Evolutionary conservation across 2,113 vertebrate species (phyloP), one percentile per base, ranked within the genome.

Genomic region (Alethe castanea): DNA sequence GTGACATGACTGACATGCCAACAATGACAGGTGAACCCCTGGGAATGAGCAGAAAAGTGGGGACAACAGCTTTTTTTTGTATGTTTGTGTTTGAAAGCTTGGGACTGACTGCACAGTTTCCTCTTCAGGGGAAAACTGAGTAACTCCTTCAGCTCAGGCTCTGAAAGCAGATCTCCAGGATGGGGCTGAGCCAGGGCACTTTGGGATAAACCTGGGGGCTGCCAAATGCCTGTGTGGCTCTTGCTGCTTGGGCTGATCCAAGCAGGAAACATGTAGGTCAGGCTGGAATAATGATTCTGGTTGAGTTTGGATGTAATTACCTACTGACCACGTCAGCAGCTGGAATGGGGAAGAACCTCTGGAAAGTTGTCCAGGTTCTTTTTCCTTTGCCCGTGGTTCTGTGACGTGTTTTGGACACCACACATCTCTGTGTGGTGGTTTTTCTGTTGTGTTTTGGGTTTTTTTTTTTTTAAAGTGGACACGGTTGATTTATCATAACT

Each of bases 1-100:
- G 12, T 14, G 52, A 12, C 6, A 1, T 3, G 14, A 9, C 19
- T 80, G 74, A 12, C 17, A 3, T 29, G n/a, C 18, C 61, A 54
- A 0, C 14, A 8, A 0, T 20, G 69, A 3, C 15, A 17, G 13
- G 19, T 42, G 29, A 61, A 28, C 3, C 29, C 6, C 14, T 4
- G 45, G 38, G 33, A 70, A 29, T 2, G 66, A n/a, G 14, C 20
- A 8, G 31, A 13, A 2, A 33, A 40, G 5, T 2, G 19, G 6
- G 8, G 35, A 9, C 33, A 16, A 6, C 23, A 60, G 17, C 57
- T 33, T 57, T 26, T 60, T 9, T n/a, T 36, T 29, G 17, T 52
- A 0, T 25, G 1, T 12, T 50, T 47, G 22, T 1, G 4, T 74
- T 44, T 45, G 66, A 40, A 38, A 16, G 33, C 0, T 1, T 14